Evolutionary conservation across 2,888 invertebrate species (phyloP).

Genomic region (Drosophila neotestacea): DNA sequence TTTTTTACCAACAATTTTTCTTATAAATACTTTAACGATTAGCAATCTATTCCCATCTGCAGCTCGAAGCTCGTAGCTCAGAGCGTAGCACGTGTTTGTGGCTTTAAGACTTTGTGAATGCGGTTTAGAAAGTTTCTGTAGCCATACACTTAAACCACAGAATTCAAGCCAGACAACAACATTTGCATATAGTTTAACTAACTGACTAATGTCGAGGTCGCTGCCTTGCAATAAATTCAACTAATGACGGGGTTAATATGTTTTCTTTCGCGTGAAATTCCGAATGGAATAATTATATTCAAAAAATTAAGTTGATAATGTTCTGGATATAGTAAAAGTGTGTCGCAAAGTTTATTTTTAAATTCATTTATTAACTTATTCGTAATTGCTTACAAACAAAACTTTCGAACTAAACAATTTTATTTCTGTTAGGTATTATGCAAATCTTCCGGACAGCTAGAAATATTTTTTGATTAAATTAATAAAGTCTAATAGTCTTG

Average conservation of each 20-base stretch:
- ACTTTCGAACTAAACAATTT: conserved; percentile 2
- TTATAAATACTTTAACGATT: conserved; percentile 33
- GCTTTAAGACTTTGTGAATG: conserved; percentile 55
- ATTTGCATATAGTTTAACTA: conserved; percentile 50
- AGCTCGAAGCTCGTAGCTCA: background rate
- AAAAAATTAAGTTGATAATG: conserved; percentile 6
- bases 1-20: conserved; percentile 31
- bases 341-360: background rate
- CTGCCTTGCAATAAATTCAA: conserved; percentile 45
- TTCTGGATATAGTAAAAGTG: conserved; percentile 9
- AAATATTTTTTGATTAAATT: background rate
- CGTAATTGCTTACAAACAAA: background rate
- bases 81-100: conserved; percentile 58
- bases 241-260: conserved; percentile 49
- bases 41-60: conserved; percentile 39
- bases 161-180: conserved; percentile 32
- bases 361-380: background rate
- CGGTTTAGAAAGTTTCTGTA: conserved; percentile 73
- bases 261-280: conserved; percentile 19
- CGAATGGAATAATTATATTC: conserved; percentile 20
- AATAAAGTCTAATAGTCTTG: background rate
- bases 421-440: background rate
- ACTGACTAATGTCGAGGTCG: conserved; percentile 34
- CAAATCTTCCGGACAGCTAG: background rate
- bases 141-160: conserved; percentile 36